phyloP scores from a whole-genome alignment of 2,797 vertebrate genomes.

The Setipinna tenuifilis region DNA sequence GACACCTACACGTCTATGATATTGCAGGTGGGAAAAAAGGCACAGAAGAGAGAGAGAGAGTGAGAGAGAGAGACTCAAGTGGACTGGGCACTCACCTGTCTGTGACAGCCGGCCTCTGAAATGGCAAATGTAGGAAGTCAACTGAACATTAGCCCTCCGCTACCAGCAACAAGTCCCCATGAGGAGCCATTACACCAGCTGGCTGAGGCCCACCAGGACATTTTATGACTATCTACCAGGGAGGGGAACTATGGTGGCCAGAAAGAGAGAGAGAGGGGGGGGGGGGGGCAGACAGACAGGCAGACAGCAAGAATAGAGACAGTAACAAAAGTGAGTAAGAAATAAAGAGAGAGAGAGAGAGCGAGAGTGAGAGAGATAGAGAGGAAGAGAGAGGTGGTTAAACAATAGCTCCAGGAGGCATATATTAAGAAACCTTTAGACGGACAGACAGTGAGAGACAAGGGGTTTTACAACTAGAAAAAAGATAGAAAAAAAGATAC shows the following conservation, averaged over 20 bases:
- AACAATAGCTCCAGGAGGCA: too few relatives aligned
- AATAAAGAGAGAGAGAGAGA: too few relatives aligned
- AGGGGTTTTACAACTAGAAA: not conserved
- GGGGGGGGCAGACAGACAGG: not conserved
- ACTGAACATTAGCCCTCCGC: constrained; percentile 62
- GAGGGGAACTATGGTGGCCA: not conserved
- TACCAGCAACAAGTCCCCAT: constrained; percentile 54
- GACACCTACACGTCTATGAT: not conserved
- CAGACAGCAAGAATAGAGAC: too few relatives aligned
- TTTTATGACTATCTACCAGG: not conserved
- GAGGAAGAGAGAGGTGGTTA: too few relatives aligned
- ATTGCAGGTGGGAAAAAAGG: not conserved
- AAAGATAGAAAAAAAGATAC: not conserved
- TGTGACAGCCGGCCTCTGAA: constrained; percentile 26
- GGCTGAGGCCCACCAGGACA: constrained; percentile 36
- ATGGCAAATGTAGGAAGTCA: constrained; percentile 60
- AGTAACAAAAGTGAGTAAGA: too few relatives aligned
- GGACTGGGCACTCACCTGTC: not conserved
- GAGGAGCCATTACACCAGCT: constrained; percentile 65
- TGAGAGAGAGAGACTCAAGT: not conserved
- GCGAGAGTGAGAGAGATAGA: not conserved
- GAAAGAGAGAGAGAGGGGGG: not conserved
- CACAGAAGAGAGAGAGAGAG: not conserved
- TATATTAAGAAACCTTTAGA: not conserved
- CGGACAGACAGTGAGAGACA: not conserved